Base-by-base conservation (phyloP, 2,113 vertebrate species). In the Chascanopsetta lugubris region DNA sequence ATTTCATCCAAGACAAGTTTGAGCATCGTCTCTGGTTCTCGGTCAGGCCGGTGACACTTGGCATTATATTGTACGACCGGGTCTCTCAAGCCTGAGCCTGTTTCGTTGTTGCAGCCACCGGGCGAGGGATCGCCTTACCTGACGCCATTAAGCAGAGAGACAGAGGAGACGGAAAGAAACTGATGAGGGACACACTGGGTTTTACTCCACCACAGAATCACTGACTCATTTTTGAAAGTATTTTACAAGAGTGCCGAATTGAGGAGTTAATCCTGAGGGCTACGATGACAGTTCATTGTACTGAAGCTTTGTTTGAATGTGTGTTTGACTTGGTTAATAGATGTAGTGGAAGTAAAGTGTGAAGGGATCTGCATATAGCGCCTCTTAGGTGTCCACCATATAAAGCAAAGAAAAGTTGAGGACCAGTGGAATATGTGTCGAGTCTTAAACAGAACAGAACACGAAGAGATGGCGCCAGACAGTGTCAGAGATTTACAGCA, bases 401-500 rank as follows among this genome's bases (percentile, higher is more conserved):
- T 5, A 38, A 15, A 38, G 1, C 34, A 38, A 38, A 38, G 4
- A 38, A 38, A 38, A 13, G 34, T 13, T 4, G 3, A 21, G 18
- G 22, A 59, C 10, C 15, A 40, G 27, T 50, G 20, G 69, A 42
- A 57, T 12, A 20, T 30, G 25, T 4, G n/a, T 11, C 27, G 47
- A 49, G 53, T 59, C n/a, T 60, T 56, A 27, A 56, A n/a, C n/a
- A 71, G 57, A 50, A 57, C 11, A 61, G 27, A 40, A 29, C 0
- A 3, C 34, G 10, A 15, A 42, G 62, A 20, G 54, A 61, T 26
- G 12, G 49, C 8, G 62, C 25, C 24, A 43, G 47, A 60, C 40
- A 61, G 45, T 51, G 68, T 36, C 46, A 38, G 61, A 77, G 57
- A 77, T 85, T 18, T 64, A 45, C 61, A 59, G 64, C 77, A 69